These are phyloP conservation scores for Papilio helenus DNA, from an alignment of 1,140 invertebrate genomes.

Conservation along the genomic window DNA sequence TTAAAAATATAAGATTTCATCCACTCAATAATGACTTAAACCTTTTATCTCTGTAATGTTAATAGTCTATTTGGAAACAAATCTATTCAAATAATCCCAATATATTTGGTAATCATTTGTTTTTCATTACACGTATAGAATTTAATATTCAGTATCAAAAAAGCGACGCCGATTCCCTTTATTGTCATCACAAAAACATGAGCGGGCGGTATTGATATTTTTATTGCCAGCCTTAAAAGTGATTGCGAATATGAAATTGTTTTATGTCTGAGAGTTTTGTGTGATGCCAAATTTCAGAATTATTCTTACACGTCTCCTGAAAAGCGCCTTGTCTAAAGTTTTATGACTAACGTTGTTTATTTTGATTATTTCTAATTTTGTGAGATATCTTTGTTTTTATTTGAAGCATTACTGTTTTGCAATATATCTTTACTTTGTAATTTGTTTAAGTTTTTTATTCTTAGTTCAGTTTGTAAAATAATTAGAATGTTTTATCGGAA, in stretches of 20 bases:
- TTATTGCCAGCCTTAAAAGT: conserved; percentile 20
- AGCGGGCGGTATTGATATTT: conserved; percentile 17
- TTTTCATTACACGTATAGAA: not conserved
- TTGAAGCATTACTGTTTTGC: no score
- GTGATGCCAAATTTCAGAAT: not conserved
- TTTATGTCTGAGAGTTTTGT: conserved; percentile 17
- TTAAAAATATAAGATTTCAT: no score
- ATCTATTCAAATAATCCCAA: not conserved
- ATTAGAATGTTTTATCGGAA: no score
- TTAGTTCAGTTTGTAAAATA: no score
- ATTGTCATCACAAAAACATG: conserved; percentile 27
- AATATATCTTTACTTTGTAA: no score
- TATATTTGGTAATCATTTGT: not conserved
- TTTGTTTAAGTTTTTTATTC: no score
- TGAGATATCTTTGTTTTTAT: not conserved
- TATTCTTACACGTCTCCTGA: not conserved
- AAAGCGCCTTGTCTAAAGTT: not conserved
- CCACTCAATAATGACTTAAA: not conserved
- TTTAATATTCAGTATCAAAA: conserved; percentile 20
- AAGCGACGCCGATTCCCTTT: conserved; percentile 11
- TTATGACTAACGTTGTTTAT: not conserved
- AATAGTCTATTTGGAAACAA: not conserved
- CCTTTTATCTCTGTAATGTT: not conserved
- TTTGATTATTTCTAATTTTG: not conserved
- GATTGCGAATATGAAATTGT: conserved; percentile 27